Percentiles rank a stretch among this genome's conserved stretches.
Evolutionary conservation across 2,797 vertebrate species (phyloP).

Genomic region (Enteromius trimaculatus): DNA sequence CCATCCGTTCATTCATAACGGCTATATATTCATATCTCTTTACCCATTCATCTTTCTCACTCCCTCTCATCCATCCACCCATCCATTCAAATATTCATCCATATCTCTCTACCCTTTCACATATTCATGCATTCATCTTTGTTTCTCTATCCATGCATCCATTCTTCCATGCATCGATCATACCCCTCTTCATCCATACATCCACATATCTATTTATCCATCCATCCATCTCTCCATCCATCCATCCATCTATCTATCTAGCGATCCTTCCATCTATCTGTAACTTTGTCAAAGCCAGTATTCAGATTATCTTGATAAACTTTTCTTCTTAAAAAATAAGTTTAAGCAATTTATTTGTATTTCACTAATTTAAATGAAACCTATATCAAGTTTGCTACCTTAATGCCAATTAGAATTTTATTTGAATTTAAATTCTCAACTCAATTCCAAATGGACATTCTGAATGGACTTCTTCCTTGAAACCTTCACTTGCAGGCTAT

Average conservation of each 20-base stretch:
- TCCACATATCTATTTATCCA: neutral
- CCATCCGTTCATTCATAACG: too few relatives aligned
- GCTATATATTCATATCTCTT: neutral
- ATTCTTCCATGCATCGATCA: neutral
- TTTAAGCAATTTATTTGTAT: neutral
- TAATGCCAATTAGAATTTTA: neutral
- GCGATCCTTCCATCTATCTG: neutral
- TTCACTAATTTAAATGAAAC: neutral
- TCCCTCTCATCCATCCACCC: too few relatives aligned
- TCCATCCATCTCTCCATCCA: neutral
- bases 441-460: neutral
- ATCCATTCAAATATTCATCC: neutral
- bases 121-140: neutral
- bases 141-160: neutral
- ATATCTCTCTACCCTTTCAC: neutral
- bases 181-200: neutral
- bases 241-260: neutral
- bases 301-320: neutral
- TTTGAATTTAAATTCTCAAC: neutral
- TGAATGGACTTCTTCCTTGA: neutral
- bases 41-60: neutral
- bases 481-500: conserved; percentile 54
- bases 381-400: neutral
- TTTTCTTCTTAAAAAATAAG: neutral
- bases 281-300: neutral